A percentile compares a stretch with the other conserved stretches of the same genome.
phyloP scores from a whole-genome alignment of 1,140 invertebrate genomes.

The Melanaphis sacchari region DNA sequence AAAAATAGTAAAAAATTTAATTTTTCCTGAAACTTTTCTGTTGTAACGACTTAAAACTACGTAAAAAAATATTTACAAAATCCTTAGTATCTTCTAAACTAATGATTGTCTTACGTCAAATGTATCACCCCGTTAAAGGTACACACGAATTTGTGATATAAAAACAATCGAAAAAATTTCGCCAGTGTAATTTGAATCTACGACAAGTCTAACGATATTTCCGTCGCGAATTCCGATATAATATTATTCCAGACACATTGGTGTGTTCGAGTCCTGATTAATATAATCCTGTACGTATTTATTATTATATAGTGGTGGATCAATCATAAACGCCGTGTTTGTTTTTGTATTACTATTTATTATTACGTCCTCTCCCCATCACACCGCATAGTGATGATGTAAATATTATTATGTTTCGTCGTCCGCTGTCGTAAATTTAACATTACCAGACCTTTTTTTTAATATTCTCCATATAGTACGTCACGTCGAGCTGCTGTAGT shows the following conservation, averaged over 20 bases:
- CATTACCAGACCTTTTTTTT: background rate
- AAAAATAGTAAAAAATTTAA: too few species aligned
- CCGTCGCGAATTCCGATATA: background rate
- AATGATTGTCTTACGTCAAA: background rate
- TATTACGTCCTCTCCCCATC: background rate
- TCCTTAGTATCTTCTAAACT: too few species aligned
- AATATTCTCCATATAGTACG: background rate
- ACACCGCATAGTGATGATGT: background rate
- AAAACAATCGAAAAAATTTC: background rate
- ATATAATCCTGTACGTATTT: background rate
- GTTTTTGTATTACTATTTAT: background rate
- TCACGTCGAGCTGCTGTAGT: background rate
- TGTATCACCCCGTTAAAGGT: background rate
- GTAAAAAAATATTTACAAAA: too few species aligned
- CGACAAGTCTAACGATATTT: background rate
- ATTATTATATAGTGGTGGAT: background rate
- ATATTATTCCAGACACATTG: background rate
- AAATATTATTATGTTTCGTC: background rate
- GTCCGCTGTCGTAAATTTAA: background rate
- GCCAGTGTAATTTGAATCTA: background rate
- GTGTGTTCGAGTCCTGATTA: background rate
- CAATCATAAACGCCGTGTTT: background rate
- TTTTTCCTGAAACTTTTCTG: too few species aligned
- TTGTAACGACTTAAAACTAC: too few species aligned
- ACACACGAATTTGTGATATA: background rate